Base-by-base conservation (phyloP, 2,888 invertebrate species). In the Atherix ibis region DNA sequence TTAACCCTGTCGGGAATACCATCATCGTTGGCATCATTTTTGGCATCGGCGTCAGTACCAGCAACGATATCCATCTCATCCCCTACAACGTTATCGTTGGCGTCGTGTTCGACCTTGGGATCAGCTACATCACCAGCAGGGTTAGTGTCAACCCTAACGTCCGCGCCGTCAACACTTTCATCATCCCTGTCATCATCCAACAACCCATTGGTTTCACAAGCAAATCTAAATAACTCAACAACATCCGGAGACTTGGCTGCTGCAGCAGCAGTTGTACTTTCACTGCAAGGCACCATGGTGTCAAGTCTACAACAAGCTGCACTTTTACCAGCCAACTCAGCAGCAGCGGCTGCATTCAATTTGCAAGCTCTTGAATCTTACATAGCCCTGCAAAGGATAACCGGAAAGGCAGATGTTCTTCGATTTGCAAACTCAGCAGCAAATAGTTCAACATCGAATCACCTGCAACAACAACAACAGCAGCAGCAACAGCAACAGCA, bases 341-440 rank as follows among this genome's bases (percentile, higher is more conserved):
- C 83, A 4, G 84, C 83, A 6, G 84, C 84, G 24, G 80, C 82
- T 24, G 85, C 85, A 1, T 65, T 87, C 14, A 84, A 84, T 56
- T 67, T 85, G 22, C 85, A 85, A 63, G 85, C 85, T 18, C 63
- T 85, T 40, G 85, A 85, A 66, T 84, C 83, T 28, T 85, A 85
- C 64, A 66, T 85, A 55, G 78, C 84, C 31, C 63, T 85, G 41
- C 85, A 85, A 63, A 71, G 84, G 44, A 66, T 85, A 34, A 79
- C 81, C 31, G 63, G 68, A 29, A 72, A 76, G 51, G 70, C 75
- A 50, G 77, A 78, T 50, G 77, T 77, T 38, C 58, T 77, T 43
- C 73, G 74, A 52, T 58, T 55, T 34, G 52, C 43, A 38, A 32
- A 41, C 37, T 33, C 34, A 30, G n/a, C 37, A 22, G 33, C 32